Conservation (phyloP, 1,140 invertebrate species). For the Megalonaias nervosa region DNA sequence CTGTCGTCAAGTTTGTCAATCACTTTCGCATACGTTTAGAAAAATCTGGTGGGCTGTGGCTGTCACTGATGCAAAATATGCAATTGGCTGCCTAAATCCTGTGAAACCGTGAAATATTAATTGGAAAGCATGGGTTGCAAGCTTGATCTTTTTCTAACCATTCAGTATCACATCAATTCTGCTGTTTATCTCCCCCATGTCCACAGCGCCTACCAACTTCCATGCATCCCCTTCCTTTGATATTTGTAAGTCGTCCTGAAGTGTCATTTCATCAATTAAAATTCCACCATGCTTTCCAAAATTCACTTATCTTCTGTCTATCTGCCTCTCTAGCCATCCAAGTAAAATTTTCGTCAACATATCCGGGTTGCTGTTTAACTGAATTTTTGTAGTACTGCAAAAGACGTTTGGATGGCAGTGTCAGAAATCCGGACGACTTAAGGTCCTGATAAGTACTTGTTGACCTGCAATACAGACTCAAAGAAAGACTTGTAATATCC, state of each 20-base stretch:
- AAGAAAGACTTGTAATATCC: slow-evolving; percentile 24
- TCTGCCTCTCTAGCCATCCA: slow-evolving; percentile 19
- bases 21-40: too few species aligned
- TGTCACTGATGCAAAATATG: too few species aligned
- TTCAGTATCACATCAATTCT: too few species aligned
- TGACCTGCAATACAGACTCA: slow-evolving; percentile 15
- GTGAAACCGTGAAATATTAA: too few species aligned
- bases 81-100: too few species aligned
- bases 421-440: slow-evolving; percentile 10
- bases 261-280: slow-evolving; percentile 31
- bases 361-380: slow-evolving; percentile 24
- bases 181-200: too few species aligned
- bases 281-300: slow-evolving; percentile 21
- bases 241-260: slow-evolving; percentile 30
- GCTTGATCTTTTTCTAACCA: too few species aligned
- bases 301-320: slow-evolving; percentile 12
- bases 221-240: neutral
- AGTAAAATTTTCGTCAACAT: slow-evolving; percentile 19
- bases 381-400: slow-evolving; percentile 17
- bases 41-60: too few species aligned
- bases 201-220: too few species aligned
- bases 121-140: too few species aligned
- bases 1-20: too few species aligned
- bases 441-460: slow-evolving; percentile 22
- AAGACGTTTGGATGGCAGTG: slow-evolving; percentile 5